Conservation (phyloP, 64 coral and sea anemone species). For the Orbicella faveolata region DNA sequence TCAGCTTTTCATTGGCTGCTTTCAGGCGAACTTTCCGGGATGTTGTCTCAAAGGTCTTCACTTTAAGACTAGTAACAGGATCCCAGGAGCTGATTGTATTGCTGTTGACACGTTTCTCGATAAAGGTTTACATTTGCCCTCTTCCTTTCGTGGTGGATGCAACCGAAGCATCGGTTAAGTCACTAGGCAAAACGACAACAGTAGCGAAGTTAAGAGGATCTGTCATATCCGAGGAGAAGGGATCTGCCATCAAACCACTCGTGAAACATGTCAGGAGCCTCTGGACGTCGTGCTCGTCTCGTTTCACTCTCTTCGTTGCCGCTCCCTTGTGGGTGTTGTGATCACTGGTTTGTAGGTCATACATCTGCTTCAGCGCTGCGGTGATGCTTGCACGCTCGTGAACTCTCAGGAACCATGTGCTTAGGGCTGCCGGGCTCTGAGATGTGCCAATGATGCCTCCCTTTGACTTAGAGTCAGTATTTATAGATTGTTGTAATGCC, state of each 20-base stretch:
- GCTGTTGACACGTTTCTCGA: too few species aligned
- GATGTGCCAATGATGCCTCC: slow-evolving; percentile 12
- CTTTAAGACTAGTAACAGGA: background rate
- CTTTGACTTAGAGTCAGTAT: slow-evolving; percentile 22
- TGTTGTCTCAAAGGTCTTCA: slow-evolving; percentile 37
- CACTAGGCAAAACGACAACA: too few species aligned
- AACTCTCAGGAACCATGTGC: slow-evolving; percentile 20
- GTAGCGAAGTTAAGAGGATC: too few species aligned
- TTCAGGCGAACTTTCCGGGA: background rate
- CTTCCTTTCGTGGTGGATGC: too few species aligned
- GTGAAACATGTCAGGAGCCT: background rate
- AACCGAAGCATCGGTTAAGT: too few species aligned
- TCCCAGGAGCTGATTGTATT: slow-evolving; percentile 9
- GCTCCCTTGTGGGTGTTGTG: background rate
- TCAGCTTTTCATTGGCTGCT: slow-evolving; percentile 4
- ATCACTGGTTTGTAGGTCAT: too few species aligned
- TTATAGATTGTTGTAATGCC: slow-evolving; percentile 30
- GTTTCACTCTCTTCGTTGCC: background rate
- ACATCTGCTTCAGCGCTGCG: background rate
- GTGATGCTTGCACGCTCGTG: slow-evolving; percentile 26
- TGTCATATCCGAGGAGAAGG: too few species aligned
- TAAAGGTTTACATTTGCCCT: too few species aligned
- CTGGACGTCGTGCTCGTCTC: slow-evolving; percentile 39
- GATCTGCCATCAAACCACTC: background rate
- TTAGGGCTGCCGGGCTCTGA: slow-evolving; percentile 1